Base-by-base conservation (phyloP, 2,888 invertebrate genomes). In the Erebia aethiops region DNA sequence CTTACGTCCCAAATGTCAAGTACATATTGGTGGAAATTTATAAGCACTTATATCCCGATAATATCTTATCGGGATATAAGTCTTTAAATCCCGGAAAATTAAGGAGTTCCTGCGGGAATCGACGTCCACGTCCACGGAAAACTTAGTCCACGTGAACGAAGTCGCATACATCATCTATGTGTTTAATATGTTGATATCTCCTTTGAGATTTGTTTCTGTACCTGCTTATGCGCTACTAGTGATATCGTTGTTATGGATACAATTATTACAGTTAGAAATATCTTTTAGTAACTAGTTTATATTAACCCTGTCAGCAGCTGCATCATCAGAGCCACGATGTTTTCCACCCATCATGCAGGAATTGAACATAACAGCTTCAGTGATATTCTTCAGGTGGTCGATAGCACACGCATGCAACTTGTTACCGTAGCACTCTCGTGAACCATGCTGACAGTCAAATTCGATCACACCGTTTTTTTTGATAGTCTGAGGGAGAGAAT, bases 391-490 rank as follows among this genome's bases (percentile, higher is more conserved):
- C 13, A 97, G 86, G n/a, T 92, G 80, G 76, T 96, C 93, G 62
- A 96, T 93, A 0, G 95, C 95, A 85, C 97, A 97, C 0, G 97
- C 96, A 83, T 98, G 97, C 70, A 97, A 94, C 79, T 95, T 97
- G 85, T 98, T 97, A 0, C 96, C 97, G 77, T 95, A 94, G 82
- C 97, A 97, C 86, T 97, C 97, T 0, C 88, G 79, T 3, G 85
- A 82, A 1, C 96, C 96, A 85, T 97, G 97, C 82, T 97, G 97
- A 82, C 97, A 97, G 18, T 88, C 89, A 83, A 97, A 97, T 71
- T 65, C 70, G 67, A 81, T 80, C 0, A 71, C 71, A 1, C 80
- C 80, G 2, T 77, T 66, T 9, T 78, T 69, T 26, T 73, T 69
- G 46, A 63, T 67, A 2, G 85, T 86, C 87, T 89, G n/a, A 10